These are phyloP conservation scores for Cyprinodon variegatus DNA, from an alignment of 2,113 vertebrate species.

Conservation along the genomic window DNA sequence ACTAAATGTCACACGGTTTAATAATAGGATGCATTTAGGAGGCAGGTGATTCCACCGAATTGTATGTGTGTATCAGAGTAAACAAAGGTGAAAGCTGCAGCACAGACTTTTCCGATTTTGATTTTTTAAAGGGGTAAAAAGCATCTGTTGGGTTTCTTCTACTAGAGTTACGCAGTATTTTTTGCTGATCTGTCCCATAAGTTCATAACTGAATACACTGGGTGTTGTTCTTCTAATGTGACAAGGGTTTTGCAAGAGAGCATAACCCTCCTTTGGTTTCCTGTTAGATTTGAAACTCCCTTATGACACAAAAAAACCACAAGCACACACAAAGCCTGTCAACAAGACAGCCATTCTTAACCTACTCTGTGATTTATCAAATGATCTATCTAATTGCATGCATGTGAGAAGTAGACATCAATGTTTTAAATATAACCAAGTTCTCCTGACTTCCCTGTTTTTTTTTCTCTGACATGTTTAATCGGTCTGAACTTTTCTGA, in stretches of 20 bases:
- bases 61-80: background rate
- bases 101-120: background rate
- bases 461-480: background rate
- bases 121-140: background rate
- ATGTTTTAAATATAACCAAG: constrained; percentile 2
- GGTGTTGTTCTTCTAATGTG: background rate
- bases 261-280: background rate
- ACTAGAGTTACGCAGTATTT: background rate
- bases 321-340: background rate
- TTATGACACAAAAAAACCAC: background rate
- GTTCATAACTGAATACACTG: background rate
- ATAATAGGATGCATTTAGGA: too few species aligned
- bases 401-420: background rate
- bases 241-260: background rate
- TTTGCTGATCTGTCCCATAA: background rate
- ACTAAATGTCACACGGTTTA: too few species aligned
- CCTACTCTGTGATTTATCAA: constrained; percentile 12
- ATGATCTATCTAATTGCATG: background rate
- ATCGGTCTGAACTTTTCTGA: constrained; percentile 5
- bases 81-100: too few species aligned
- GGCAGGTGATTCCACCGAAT: too few species aligned
- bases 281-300: background rate
- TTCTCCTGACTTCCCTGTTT: constrained; percentile 31
- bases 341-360: background rate
- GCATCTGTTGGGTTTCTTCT: background rate